Evolutionary conservation across 2,888 invertebrate species (phyloP).

Genomic region (Lampropteryx suffumata): DNA sequence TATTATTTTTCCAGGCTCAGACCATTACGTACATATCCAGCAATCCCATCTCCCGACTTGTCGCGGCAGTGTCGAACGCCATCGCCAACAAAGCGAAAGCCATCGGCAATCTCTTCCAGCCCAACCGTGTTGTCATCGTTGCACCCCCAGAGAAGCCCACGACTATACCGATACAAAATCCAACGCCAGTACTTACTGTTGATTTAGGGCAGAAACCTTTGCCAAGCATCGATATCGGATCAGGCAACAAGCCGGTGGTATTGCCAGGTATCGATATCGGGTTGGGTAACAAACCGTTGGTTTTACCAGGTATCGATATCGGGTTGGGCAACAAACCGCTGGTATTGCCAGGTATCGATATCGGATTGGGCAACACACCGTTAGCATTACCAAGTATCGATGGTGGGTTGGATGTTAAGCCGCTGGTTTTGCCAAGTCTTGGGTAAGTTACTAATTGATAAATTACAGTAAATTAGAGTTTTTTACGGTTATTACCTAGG

Average conservation of each 20-base stretch:
- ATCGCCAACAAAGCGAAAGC: slow-evolving; percentile 26
- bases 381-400: not conserved
- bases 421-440: not conserved
- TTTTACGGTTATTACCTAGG: too few species aligned
- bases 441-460: not conserved
- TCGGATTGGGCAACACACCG: not conserved
- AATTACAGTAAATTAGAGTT: too few species aligned
- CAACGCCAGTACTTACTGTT: slow-evolving; percentile 10
- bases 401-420: not conserved
- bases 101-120: slow-evolving; percentile 16
- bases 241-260: not conserved
- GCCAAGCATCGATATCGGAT: not conserved
- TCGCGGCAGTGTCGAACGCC: slow-evolving; percentile 13
- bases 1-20: slow-evolving; percentile 15
- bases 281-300: not conserved
- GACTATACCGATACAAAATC: slow-evolving; percentile 5
- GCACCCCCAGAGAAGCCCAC: slow-evolving; percentile 3
- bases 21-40: slow-evolving; percentile 14
- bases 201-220: slow-evolving; percentile 7
- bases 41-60: slow-evolving; percentile 14
- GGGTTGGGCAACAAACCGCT: not conserved
- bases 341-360: not conserved
- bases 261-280: not conserved
- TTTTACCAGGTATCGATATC: not conserved
- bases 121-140: slow-evolving; percentile 22